Base-by-base conservation (phyloP, 2,888 invertebrate genomes). In the Tetragonula carbonaria region DNA sequence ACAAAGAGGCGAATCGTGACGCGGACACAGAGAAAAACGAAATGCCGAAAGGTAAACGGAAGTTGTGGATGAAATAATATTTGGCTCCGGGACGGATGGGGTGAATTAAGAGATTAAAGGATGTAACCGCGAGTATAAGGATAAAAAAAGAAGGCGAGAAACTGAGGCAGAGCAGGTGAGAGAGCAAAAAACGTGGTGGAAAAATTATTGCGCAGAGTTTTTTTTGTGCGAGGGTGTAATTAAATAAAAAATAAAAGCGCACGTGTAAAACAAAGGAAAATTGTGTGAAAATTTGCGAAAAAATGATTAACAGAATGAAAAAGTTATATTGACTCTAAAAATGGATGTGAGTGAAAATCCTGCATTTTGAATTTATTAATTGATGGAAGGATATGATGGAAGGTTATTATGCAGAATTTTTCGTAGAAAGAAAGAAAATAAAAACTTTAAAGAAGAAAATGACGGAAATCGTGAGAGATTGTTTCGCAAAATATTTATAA, bases 11-110 rank as follows among this genome's bases (percentile, higher is more conserved):
- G 13, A 33, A 18, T 59, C 33, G 55, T 11, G 50, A 28, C n/a
- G 59, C 18, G n/a, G 16, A 6, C n/a, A 16, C 16, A 18, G 51
- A 78, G 74, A 50, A 53, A 23, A 23, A 33, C 2, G 53, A 28
- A 45, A 70, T 53, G 16, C 45, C 4, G 18, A 14, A 33, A 23
- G 18, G 6, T 21, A 57, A 38, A 75, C 33, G 38, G 16, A 38
- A 14, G 16, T 38, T 45, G 45, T 50, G n/a, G 28, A 51, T 72
- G 51, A 53, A 80, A 80, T 70, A 73, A 73, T 62, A 66, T 57
- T 50, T 65, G 38, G n/a, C 33, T 5, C 18, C n/a, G 11, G 16
- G 3, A 72, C 4, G 11, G 16, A 68, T 14, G 38, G 51, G 57
- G 53, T n/a, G 79, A 55, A 33, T 62, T 45, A 68, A 73, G 38